A percentile compares a stretch with the other conserved stretches of the same genome.
phyloP scores from a whole-genome alignment of 2,888 invertebrate species.

The Eristalis pertinax region DNA sequence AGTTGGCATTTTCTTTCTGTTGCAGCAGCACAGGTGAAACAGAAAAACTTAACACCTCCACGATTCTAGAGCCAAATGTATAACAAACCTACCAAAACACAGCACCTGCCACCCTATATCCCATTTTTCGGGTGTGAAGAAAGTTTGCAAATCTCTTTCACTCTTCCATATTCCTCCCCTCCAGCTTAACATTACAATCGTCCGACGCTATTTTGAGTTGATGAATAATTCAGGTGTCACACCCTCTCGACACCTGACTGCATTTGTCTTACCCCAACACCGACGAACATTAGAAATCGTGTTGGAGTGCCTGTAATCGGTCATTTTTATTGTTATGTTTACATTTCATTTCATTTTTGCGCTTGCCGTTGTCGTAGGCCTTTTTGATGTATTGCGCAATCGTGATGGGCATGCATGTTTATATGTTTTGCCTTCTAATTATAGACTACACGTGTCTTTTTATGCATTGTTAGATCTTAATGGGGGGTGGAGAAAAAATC shows the following conservation, averaged over 20 bases:
- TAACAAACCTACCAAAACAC: neutral
- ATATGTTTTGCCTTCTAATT: conserved; percentile 37
- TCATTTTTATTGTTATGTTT: conserved; percentile 41
- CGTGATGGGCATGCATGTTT: conserved; percentile 21
- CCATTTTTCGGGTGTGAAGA: neutral
- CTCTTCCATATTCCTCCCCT: conserved; percentile 1
- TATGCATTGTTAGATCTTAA: conserved; percentile 8
- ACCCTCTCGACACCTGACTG: conserved; percentile 31
- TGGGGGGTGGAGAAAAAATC: neutral
- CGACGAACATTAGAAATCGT: conserved; percentile 17
- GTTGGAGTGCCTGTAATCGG: conserved; percentile 26
- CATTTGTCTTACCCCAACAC: conserved; percentile 9
- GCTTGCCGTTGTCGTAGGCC: neutral
- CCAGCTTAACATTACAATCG: neutral
- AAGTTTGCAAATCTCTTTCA: conserved; percentile 26
- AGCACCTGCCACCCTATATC: neutral
- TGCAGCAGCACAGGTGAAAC: too few relatives aligned
- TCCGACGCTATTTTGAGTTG: neutral
- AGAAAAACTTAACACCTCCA: too few relatives aligned
- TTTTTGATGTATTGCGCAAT: neutral
- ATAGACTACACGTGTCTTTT: conserved; percentile 52
- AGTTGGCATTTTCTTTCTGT: too few relatives aligned
- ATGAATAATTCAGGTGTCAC: conserved; percentile 25
- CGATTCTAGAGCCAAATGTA: too few relatives aligned
- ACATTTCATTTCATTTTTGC: conserved; percentile 38